Conservation (phyloP, 2,888 invertebrate genomes). For the Ennomos erosarius region DNA sequence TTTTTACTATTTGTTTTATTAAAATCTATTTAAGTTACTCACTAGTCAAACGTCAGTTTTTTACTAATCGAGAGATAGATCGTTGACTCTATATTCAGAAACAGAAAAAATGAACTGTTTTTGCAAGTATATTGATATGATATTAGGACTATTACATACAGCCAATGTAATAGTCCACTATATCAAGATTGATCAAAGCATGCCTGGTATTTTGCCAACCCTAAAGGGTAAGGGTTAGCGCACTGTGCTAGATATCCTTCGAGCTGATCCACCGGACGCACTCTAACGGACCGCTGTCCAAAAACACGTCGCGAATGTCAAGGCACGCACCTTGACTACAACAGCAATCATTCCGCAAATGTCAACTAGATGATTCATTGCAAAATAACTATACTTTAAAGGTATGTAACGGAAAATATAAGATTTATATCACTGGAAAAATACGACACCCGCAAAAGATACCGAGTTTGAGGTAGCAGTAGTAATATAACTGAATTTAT, state of each 20-base stretch:
- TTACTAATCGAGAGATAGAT: too few species aligned
- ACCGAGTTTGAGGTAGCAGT: background rate
- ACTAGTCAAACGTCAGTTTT: too few species aligned
- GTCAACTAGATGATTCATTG: constrained; percentile 33
- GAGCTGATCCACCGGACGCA: constrained; percentile 73
- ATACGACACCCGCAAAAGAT: background rate
- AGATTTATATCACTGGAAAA: background rate
- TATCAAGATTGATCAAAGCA: too few species aligned
- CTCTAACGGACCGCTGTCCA: constrained; percentile 68
- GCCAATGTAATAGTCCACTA: too few species aligned
- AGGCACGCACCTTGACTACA: constrained; percentile 36
- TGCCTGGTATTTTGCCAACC: constrained; percentile 8
- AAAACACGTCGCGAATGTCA: constrained; percentile 55
- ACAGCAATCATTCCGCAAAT: constrained; percentile 38
- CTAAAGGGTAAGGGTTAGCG: constrained; percentile 53
- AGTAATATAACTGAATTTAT: constrained; percentile 1
- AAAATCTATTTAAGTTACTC: too few species aligned
- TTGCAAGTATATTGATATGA: too few species aligned
- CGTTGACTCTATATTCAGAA: too few species aligned
- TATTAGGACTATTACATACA: too few species aligned
- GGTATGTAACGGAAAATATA: constrained; percentile 27
- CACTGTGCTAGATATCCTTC: constrained; percentile 68
- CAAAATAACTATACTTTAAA: constrained; percentile 27
- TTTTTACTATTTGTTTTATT: too few species aligned
- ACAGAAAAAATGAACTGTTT: too few species aligned